Percentiles rank a stretch among this genome's conserved stretches.
Conservation (phyloP, 2,113 vertebrate genomes). For the Oreochromis niloticus region DNA sequence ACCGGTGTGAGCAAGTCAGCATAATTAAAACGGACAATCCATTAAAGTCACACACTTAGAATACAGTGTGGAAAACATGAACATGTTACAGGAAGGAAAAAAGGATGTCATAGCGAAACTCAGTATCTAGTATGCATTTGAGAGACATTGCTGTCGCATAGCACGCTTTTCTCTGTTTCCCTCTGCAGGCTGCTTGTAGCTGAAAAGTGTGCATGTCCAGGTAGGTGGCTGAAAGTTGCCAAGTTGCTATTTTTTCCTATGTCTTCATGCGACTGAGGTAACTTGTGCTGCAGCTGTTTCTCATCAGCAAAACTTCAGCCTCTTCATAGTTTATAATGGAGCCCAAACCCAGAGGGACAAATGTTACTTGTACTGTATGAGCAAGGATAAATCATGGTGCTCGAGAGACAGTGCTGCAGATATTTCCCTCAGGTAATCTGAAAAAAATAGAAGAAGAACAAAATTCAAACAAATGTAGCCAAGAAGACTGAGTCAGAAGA, state of each 20-base stretch:
- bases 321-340: conserved; percentile 33
- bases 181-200: neutral
- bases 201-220: neutral
- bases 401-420: neutral
- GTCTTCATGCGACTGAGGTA: neutral
- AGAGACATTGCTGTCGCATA: neutral
- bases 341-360: conserved; percentile 17
- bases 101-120: conserved; percentile 29
- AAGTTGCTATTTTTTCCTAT: conserved; percentile 32
- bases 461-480: neutral
- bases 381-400: conserved; percentile 25
- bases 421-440: conserved; percentile 26
- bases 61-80: conserved; percentile 45
- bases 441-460: neutral
- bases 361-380: conserved; percentile 23
- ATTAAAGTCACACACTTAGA: conserved; percentile 29
- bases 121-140: conserved; percentile 6
- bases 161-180: neutral
- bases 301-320: conserved; percentile 44
- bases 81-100: conserved; percentile 8
- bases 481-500: neutral
- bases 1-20: conserved; percentile 28
- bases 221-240: conserved; percentile 36
- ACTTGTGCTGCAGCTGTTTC: conserved; percentile 49
- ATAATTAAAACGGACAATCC: conserved; percentile 46